These are phyloP conservation scores for Pristionchus fissidentatus DNA, from an alignment of 2,888 invertebrate genomes.

Conservation along the genomic window DNA sequence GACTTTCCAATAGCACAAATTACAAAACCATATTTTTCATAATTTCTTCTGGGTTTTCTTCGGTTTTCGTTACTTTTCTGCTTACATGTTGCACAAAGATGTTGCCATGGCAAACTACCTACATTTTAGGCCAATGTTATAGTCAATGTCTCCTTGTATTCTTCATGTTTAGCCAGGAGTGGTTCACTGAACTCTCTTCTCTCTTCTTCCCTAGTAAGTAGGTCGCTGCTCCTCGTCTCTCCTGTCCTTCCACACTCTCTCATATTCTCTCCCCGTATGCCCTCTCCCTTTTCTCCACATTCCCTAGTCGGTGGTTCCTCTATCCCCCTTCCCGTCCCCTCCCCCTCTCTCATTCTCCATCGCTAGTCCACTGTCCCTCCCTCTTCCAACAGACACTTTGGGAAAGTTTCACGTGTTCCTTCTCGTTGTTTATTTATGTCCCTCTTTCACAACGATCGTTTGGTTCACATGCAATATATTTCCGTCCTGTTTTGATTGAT, in stretches of 20 bases:
- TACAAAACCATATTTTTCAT: not conserved
- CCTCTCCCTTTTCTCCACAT: not conserved
- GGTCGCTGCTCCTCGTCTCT: not conserved
- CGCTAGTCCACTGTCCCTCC: not conserved
- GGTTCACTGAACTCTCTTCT: not conserved
- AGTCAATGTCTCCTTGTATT: not conserved
- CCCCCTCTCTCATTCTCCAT: slow-evolving; percentile 33
- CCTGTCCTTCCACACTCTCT: not conserved
- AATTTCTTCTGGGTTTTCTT: not conserved
- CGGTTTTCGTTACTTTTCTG: not conserved
- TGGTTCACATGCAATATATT: not conserved
- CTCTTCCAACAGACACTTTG: not conserved
- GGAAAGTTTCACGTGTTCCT: not conserved
- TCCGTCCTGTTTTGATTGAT: not conserved
- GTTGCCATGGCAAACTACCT: too few species aligned
- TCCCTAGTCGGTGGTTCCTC: too few species aligned
- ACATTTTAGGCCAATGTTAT: too few species aligned
- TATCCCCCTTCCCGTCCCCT: slow-evolving; percentile 31
- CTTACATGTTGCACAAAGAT: not conserved
- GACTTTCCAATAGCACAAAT: not conserved
- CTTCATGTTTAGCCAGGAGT: not conserved
- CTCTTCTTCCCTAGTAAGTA: slow-evolving; percentile 33
- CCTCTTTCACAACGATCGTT: not conserved
- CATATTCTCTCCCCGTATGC: slow-evolving; percentile 2
- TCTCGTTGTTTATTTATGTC: not conserved